Conservation (phyloP, 2,888 invertebrate genomes). For the Nipponacmea schrenckii region DNA sequence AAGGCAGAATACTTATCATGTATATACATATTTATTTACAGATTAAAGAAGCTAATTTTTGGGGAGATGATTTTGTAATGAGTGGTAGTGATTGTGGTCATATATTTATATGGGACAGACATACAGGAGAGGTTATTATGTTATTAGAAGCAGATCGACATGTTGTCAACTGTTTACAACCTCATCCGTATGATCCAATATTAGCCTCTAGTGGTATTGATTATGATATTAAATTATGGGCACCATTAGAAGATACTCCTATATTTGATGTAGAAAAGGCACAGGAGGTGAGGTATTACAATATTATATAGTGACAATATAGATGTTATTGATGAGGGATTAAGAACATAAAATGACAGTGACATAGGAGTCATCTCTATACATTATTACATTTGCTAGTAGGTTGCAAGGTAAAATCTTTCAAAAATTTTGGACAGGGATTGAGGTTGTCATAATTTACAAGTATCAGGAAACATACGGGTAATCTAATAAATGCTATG, state of each 20-base stretch:
- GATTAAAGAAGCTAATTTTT: slow-evolving; percentile 88
- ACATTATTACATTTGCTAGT: too few relatives aligned
- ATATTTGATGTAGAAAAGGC: slow-evolving; percentile 76
- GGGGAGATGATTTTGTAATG: slow-evolving; percentile 84
- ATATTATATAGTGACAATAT: not conserved
- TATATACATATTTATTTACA: slow-evolving; percentile 61
- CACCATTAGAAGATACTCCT: slow-evolving; percentile 75
- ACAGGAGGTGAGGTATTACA: slow-evolving; percentile 68
- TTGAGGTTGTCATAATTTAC: too few relatives aligned
- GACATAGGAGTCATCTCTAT: too few relatives aligned
- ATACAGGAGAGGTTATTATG: slow-evolving; percentile 78
- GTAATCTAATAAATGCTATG: too few relatives aligned
- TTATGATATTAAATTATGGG: slow-evolving; percentile 86
- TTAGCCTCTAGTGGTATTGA: slow-evolving; percentile 89
- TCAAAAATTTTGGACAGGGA: too few relatives aligned
- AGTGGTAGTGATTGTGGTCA: slow-evolving; percentile 91
- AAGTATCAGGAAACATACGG: too few relatives aligned
- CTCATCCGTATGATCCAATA: slow-evolving; percentile 78
- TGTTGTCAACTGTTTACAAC: slow-evolving; percentile 84
- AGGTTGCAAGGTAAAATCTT: too few relatives aligned
- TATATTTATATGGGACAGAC: slow-evolving; percentile 83
- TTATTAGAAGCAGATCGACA: slow-evolving; percentile 83
- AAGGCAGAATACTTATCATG: too few relatives aligned
- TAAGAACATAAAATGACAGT: not conserved
- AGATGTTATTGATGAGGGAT: not conserved